Base-by-base conservation (phyloP, 2,888 invertebrate species). In the Malthinus seriepunctatus region DNA sequence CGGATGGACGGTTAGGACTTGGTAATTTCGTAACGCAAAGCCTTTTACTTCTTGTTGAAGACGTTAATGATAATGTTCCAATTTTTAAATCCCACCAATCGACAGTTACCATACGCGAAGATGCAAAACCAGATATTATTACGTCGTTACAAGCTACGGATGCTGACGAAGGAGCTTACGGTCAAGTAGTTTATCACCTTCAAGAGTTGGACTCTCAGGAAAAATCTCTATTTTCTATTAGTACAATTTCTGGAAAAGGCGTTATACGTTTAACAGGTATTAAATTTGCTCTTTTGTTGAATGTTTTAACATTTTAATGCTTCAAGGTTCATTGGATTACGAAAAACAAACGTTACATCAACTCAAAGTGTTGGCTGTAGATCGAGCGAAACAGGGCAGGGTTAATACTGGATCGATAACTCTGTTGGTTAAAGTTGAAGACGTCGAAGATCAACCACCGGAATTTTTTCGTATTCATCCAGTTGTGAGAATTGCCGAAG, bases 371-470 rank as follows among this genome's bases (percentile, higher is more conserved):
- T 76, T 94, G 62, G 94, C 94, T 0, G 86, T 90, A 2, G 94
- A 94, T 77, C 84, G 94, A 50, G 93, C 94, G 1, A 93, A 90
- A 75, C 86, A 89, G 77, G 87, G 89, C 33, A 80, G 86, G 6
- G 85, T 93, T n/a, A 94, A 95, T 74, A 94, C 94, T 0, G 95
- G 93, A 12, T 93, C 94, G 2, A 94, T 94, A 1, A 91, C 93
- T 51, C 85, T 95, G 66, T 81, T 95, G 63, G 86, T 95, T 5
- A 92, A 93, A 79, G 87, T 93, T 0, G 86, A 89, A 72, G 96
- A 97, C 79, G 87, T 93, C 14, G 95, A 95, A 77, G 96, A 96
- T 77, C 91, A 93, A 76, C 93, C 94, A 0, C 95, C 96, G 0
- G 91, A 92, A 74, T 96, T 96, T 78, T 86, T 95, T 15, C 86